phyloP scores from a whole-genome alignment of 2,797 vertebrate species.

The Tauraco hartlaubi region DNA sequence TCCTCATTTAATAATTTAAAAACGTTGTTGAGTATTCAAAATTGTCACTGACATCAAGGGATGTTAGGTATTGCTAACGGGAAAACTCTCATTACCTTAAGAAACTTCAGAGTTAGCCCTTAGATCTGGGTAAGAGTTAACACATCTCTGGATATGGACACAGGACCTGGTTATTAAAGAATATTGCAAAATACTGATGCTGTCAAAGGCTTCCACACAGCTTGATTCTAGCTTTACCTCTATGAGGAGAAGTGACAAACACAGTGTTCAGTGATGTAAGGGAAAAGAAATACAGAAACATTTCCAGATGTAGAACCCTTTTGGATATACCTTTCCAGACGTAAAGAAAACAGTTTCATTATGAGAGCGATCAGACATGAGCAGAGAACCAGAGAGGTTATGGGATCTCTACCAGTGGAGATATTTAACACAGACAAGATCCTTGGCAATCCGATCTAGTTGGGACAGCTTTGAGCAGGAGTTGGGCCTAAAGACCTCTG shows the following conservation, averaged over 20 bases:
- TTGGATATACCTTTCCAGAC: neutral
- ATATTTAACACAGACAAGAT: neutral
- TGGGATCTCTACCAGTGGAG: neutral
- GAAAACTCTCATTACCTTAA: neutral
- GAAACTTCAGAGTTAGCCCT: neutral
- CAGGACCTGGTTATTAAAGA: neutral
- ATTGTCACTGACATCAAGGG: neutral
- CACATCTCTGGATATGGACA: neutral
- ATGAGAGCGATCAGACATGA: accelerated
- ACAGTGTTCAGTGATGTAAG: neutral
- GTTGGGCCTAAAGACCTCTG: neutral
- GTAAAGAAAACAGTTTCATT: neutral
- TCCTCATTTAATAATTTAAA: neutral
- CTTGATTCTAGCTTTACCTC: neutral
- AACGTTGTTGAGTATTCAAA: neutral
- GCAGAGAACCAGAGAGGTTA: neutral
- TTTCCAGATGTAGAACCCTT: neutral
- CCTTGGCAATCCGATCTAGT: neutral
- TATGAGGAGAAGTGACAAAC: neutral
- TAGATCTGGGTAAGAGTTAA: neutral
- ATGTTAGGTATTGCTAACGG: neutral
- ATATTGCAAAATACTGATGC: neutral
- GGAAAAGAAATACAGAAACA: neutral
- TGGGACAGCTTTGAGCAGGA: neutral
- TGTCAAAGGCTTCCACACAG: neutral